A percentile compares a stretch with the other conserved stretches of the same genome.
These are phyloP conservation scores for Panonychus citri DNA, from an alignment of 1,140 invertebrate genomes.

Conservation along the genomic window DNA sequence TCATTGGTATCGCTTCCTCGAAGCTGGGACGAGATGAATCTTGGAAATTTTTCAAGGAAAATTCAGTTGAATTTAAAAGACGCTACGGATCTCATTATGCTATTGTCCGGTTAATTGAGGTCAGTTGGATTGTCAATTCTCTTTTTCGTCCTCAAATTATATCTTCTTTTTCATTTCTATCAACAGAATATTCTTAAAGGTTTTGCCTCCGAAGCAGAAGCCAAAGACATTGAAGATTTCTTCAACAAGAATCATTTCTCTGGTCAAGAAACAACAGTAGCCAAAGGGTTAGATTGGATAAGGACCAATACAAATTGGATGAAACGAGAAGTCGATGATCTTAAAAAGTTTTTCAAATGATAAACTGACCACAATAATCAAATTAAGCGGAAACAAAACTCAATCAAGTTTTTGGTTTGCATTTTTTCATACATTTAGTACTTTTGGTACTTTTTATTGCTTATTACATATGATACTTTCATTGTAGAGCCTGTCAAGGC, in stretches of 20 bases:
- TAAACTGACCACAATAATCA: no score
- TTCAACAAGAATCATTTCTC: constrained; percentile 48
- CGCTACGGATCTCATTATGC: not conserved
- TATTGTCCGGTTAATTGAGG: not conserved
- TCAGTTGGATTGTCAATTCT: not conserved
- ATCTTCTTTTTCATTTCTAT: no score
- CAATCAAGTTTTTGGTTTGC: no score
- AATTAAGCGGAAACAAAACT: no score
- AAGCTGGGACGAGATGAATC: constrained; percentile 51
- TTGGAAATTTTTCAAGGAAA: constrained; percentile 77
- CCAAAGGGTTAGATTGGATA: constrained; percentile 68
- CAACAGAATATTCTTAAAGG: constrained; percentile 47
- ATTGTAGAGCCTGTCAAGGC: no score
- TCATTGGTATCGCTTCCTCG: constrained; percentile 47
- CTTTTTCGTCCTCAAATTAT: not conserved
- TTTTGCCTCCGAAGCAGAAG: constrained; percentile 53
- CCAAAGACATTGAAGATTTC: constrained; percentile 56
- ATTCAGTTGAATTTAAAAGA: constrained; percentile 30
- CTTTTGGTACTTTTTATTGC: no score
- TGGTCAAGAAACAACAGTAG: constrained; percentile 56
- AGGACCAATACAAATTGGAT: constrained; percentile 18
- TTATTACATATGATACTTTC: no score
- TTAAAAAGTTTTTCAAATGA: no score
- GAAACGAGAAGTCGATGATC: not conserved
- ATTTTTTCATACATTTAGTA: no score